Evolutionary conservation across 2,888 invertebrate species (phyloP), one percentile per base, ranked within the genome.

Genomic region (Podabrus alpinus): DNA sequence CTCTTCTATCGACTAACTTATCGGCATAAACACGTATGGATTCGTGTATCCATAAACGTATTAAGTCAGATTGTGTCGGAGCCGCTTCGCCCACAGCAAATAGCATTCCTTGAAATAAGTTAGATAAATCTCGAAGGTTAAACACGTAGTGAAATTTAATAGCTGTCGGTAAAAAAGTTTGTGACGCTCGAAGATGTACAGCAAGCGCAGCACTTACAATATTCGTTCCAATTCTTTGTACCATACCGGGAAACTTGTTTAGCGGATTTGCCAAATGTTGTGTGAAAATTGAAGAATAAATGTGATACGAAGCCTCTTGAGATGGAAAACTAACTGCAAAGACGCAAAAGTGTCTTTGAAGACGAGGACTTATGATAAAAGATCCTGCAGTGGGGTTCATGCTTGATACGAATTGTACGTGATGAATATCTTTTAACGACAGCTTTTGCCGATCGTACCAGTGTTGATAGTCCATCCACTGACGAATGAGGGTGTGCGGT

Each of bases 381-480:
- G 96, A 96, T 15, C 98, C 98, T 15, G 97, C 95, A 0, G 97
- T 97, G 0, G 98, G 98, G 88, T 98, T 98, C 98, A 98, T 98
- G 86, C 96, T 96, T 0, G 97, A 94, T 15, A 97, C 93, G 86
- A 97, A 97, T 89, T 97, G 97, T 61, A 96, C 95, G 85, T 97
- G 96, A 82, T 95, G 94, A 82, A 98, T 95, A 76, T 98, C 97
- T 85, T 97, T 97, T 11, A 97, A 86, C 0, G 93, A 89, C 77
- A 98, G 88, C 85, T 97, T 97, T 66, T 91, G 88, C 73, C 97
- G 89, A 85, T 98, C 98, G 85, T 98, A 98, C 97, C 98, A 98
- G 87, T 98, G 98, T 79, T 91, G 92, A 85, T 98, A 98, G 87
- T 97, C 97, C 91, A 97, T 92, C 85, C 95, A 96, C 85, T 98